Evolutionary conservation across 1,140 invertebrate species (phyloP).

Genomic region (Pogonus chalceus): DNA sequence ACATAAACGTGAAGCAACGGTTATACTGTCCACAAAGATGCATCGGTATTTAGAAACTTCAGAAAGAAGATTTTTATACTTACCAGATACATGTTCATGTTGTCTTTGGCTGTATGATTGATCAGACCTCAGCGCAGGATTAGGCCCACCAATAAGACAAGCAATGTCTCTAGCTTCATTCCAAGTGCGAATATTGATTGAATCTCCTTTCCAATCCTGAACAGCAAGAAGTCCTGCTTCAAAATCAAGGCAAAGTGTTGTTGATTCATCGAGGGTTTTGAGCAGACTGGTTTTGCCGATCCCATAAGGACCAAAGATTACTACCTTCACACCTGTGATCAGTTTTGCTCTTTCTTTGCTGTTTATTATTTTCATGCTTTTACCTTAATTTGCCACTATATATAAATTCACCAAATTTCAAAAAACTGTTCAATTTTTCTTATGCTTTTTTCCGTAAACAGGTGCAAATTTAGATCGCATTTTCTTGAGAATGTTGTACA

Average conservation of each 20-base stretch:
- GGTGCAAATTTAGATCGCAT: background rate
- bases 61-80: no score
- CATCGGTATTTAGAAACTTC: no score
- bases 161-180: no score
- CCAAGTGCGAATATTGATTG: no score
- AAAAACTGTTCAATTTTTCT: slow-evolving; percentile 6
- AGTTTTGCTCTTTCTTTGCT: background rate
- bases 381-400: background rate
- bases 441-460: background rate
- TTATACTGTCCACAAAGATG: no score
- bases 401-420: background rate
- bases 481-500: background rate
- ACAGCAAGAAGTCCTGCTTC: background rate
- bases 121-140: no score
- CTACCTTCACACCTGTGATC: background rate
- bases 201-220: slow-evolving; percentile 6
- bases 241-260: slow-evolving; percentile 2
- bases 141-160: no score
- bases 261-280: background rate
- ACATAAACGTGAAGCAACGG: no score
- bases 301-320: background rate
- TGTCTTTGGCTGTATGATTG: no score
- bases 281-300: slow-evolving; percentile 4
- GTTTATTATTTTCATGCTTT: slow-evolving; percentile 4
- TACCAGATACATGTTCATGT: no score